Base-by-base conservation (phyloP, 2,888 invertebrate genomes). In the Drosophila pullipes region DNA sequence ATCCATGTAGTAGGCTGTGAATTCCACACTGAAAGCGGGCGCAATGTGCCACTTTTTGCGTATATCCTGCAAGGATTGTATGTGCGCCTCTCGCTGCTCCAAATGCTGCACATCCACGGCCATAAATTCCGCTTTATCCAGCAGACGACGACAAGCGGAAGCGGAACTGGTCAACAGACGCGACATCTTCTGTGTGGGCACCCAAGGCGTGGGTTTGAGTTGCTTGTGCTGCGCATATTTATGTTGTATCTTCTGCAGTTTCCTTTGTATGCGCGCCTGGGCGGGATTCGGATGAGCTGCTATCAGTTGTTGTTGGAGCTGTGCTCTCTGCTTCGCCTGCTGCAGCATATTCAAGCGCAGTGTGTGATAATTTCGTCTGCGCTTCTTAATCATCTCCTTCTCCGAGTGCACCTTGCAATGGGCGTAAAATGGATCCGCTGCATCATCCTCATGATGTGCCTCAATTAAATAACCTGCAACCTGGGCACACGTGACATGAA, bases 401-500 rank as follows among this genome's bases (percentile, higher is more conserved):
- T 99, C 99, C 0, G 98, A 98, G 93, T 99, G 99, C 55, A 98
- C 95, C 93, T 97, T 97, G 92, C 99, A 99, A 92, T 99, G 98
- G 0, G 99, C 99, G 93, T 98, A 99, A 93, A 98, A 99, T 0
- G 99, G 99, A 94, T 99, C 99, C 0, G 98, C 98, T 88, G 97
- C 97, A 88, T 97, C 97, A 92, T 97, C 97, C 90, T 97, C 97
- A 0, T 97, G 96, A 92, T 97, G 97, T 0, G 98, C 98, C 93
- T 99, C 99, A 0, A 98, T 98, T 57, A 99, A 93, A 60, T 98
- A 95, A 0, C 99, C 99, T 86, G 98, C 97, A 39, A 97, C 95
- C 94, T 99, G 99, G 1, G 99, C 99, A 94, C 99, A 99, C 16
- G 99, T 99, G 49, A 99, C 99, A 93, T 99, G 99, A 93, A 99